These are phyloP conservation scores for Heterocephalus glaber DNA, from an alignment of 2,113 vertebrate genomes.

Conservation along the genomic window DNA sequence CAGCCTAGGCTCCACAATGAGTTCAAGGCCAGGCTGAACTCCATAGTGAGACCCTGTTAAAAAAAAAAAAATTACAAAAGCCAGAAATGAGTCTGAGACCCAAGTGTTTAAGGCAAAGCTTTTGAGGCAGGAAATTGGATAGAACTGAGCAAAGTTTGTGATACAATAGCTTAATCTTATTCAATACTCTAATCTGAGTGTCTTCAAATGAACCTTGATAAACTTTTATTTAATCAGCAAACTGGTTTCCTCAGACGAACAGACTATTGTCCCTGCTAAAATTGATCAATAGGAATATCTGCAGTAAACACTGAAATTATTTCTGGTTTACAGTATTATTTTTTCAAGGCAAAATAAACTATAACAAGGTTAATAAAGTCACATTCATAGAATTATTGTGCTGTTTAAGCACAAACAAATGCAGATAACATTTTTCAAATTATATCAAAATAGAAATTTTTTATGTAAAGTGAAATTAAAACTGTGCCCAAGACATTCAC, in stretches of 20 bases:
- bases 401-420: not conserved
- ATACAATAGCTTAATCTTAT: not conserved
- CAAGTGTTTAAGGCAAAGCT: not conserved
- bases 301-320: conserved; percentile 26
- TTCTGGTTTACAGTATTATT: conserved; percentile 45
- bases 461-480: not conserved
- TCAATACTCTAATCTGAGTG: not conserved
- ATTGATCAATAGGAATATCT: conserved; percentile 30
- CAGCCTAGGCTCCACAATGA: not conserved
- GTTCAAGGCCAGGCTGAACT: not conserved
- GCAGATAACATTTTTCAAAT: not conserved
- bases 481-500: not conserved
- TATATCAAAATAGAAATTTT: not conserved
- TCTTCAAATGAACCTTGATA: not conserved
- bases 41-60: not conserved
- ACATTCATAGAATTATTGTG: not conserved
- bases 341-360: conserved; percentile 41
- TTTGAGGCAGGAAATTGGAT: not conserved
- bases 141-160: not conserved
- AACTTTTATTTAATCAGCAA: conserved; percentile 53
- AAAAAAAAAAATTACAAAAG: not conserved
- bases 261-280: conserved; percentile 9
- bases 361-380: conserved; percentile 30
- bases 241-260: not conserved
- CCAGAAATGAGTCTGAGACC: not conserved